Percentiles rank a stretch among this genome's conserved stretches.
phyloP scores from a whole-genome alignment of 2,113 vertebrate genomes.

The Numenius arquata region DNA sequence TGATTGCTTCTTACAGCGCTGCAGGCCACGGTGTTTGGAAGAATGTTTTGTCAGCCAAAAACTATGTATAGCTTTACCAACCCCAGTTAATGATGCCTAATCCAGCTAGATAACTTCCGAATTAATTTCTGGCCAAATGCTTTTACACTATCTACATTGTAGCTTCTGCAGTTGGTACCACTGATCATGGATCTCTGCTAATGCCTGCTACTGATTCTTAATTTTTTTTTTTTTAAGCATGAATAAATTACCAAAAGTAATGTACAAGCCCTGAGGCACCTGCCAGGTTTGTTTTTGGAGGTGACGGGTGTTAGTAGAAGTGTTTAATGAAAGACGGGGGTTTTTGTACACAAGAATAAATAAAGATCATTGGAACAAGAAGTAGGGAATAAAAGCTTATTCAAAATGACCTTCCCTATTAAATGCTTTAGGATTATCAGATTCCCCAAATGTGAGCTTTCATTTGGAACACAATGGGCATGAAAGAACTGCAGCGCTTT shows the following conservation, averaged over 20 bases:
- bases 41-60: neutral
- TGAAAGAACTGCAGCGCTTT: neutral
- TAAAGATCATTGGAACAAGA: neutral
- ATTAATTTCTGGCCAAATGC: neutral
- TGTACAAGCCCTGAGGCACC: neutral
- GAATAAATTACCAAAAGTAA: neutral
- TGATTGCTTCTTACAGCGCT: neutral
- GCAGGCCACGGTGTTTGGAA: neutral
- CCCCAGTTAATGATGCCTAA: neutral
- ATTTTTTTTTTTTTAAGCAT: neutral
- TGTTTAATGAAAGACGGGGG: neutral
- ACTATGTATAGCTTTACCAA: neutral
- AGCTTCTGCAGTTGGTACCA: neutral
- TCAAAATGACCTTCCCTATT: neutral
- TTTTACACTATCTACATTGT: fast-evolving
- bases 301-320: neutral
- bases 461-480: neutral
- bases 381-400: neutral
- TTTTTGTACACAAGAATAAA: neutral
- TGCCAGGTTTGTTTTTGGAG: neutral
- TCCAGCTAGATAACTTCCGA: neutral
- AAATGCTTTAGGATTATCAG: neutral
- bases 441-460: neutral
- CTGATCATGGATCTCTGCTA: neutral
- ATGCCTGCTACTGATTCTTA: neutral